These are phyloP conservation scores for Acleris cristana DNA, from an alignment of 2,888 invertebrate species.

Conservation along the genomic window DNA sequence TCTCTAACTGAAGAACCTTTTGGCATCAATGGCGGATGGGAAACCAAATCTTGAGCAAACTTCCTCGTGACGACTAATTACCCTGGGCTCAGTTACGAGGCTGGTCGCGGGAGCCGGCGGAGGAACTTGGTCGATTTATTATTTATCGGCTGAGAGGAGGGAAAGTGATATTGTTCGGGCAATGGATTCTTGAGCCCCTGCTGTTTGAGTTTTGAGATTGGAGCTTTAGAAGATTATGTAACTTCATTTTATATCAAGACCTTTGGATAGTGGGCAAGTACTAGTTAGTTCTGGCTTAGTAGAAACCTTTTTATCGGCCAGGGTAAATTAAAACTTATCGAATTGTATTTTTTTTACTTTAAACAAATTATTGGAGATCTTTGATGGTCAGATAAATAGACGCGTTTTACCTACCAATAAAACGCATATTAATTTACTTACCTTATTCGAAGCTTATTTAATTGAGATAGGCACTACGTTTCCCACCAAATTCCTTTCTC, in stretches of 20 bases:
- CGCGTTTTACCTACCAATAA: conserved; percentile 19
- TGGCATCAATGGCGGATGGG: conserved; percentile 17
- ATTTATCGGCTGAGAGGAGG: conserved; percentile 20
- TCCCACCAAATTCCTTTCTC: conserved; percentile 1
- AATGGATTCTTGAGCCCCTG: conserved; percentile 23
- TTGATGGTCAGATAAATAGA: background rate
- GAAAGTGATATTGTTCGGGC: conserved; percentile 17
- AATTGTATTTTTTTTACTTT: no score
- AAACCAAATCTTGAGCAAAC: conserved; percentile 24
- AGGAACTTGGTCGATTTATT: conserved; percentile 20
- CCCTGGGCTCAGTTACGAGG: conserved; percentile 19
- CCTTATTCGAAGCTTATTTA: conserved; percentile 5
- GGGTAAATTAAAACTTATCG: no score
- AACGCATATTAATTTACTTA: conserved; percentile 19
- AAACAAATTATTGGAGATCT: no score
- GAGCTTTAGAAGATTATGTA: background rate
- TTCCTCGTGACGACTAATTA: conserved; percentile 27
- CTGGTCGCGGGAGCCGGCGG: background rate
- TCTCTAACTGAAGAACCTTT: background rate
- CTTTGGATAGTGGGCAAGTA: no score
- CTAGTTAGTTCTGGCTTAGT: no score
- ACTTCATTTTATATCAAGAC: no score
- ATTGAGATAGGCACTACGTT: conserved; percentile 7
- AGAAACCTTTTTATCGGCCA: no score
- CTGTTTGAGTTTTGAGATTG: conserved; percentile 25